Conservation (phyloP, 2,888 invertebrate genomes). For the Drosophila mettleri region DNA sequence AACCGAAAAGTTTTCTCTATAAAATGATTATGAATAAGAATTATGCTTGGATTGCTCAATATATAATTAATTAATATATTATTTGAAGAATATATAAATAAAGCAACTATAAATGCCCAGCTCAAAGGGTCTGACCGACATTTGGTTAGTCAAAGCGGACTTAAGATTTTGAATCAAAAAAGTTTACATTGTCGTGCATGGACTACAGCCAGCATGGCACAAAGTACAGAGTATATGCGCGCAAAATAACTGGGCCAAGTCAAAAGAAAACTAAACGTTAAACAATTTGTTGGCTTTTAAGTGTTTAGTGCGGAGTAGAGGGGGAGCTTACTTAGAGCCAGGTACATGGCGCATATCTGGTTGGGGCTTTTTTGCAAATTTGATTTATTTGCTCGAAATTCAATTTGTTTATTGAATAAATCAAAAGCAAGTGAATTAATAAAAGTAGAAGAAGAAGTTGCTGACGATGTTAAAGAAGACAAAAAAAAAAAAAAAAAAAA, state of each 20-base stretch:
- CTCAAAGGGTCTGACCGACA: neutral
- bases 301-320: too few species aligned
- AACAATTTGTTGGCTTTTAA: slow-evolving; percentile 30
- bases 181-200: neutral
- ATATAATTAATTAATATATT: too few species aligned
- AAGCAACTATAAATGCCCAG: neutral
- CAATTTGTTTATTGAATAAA: slow-evolving; percentile 53
- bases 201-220: too few species aligned
- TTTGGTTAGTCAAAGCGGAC: neutral
- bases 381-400: slow-evolving; percentile 37
- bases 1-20: too few species aligned
- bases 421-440: slow-evolving; percentile 40
- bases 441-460: slow-evolving; percentile 13
- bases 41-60: too few species aligned
- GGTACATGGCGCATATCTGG: slow-evolving; percentile 1
- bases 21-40: too few species aligned
- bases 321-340: neutral
- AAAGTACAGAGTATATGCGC: slow-evolving; percentile 9
- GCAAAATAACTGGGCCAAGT: slow-evolving; percentile 36
- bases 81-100: neutral
- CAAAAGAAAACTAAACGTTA: slow-evolving; percentile 30
- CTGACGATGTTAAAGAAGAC: slow-evolving; percentile 8
- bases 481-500: slow-evolving; percentile 15
- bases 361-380: slow-evolving; percentile 36
- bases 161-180: neutral